Evolutionary conservation across 2,888 invertebrate genomes (phyloP).

Genomic region (Hypomecis punctinalis): DNA sequence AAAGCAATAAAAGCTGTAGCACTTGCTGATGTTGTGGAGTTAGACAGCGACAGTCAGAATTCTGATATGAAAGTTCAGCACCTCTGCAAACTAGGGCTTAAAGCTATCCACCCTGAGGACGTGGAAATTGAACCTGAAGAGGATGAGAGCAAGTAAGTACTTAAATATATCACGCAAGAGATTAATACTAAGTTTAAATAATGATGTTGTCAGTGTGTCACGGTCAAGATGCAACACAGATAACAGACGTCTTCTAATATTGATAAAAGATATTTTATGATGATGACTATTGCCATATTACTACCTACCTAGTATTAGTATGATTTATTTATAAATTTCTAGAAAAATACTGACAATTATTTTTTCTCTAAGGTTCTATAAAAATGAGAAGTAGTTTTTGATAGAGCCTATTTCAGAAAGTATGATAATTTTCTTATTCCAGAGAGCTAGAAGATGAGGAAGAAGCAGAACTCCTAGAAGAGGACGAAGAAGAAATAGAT

Average conservation of each 20-base stretch:
- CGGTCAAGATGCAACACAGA: too few species aligned
- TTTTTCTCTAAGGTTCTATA: too few species aligned
- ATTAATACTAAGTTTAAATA: too few species aligned
- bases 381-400: too few species aligned
- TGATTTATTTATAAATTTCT: too few species aligned
- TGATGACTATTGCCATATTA: too few species aligned
- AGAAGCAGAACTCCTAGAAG: conserved; percentile 46
- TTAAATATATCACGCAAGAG: background rate
- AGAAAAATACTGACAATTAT: too few species aligned
- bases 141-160: conserved; percentile 29
- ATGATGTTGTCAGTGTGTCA: too few species aligned
- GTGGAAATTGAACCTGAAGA: conserved; percentile 55
- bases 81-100: conserved; percentile 83
- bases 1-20: conserved; percentile 39
- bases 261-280: too few species aligned
- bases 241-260: too few species aligned
- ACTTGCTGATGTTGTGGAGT: conserved; percentile 49
- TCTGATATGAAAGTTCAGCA: conserved; percentile 85
- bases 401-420: background rate
- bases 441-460: conserved; percentile 52
- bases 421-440: background rate
- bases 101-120: conserved; percentile 69
- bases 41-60: conserved; percentile 66
- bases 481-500: conserved; percentile 62
- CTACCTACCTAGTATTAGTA: too few species aligned